Conservation (phyloP, 2,888 invertebrate genomes). For the Podotricha telesiphe region DNA sequence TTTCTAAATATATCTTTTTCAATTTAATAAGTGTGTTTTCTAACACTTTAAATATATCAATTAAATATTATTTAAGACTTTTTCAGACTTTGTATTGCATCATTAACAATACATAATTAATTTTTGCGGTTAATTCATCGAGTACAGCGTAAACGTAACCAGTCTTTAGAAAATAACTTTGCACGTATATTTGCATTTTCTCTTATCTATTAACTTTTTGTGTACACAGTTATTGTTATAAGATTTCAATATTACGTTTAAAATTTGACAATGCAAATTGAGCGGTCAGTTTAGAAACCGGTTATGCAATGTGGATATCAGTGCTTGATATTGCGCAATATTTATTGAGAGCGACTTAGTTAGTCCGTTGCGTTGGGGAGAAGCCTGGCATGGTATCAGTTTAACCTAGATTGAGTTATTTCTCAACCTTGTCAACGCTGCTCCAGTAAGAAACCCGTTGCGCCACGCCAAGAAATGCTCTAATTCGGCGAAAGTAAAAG, state of each 20-base stretch:
- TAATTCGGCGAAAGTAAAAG: conserved; percentile 80
- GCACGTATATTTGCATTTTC: conserved; percentile 39
- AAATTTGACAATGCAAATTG: conserved; percentile 34
- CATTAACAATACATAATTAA: background rate
- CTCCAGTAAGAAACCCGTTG: conserved; percentile 73
- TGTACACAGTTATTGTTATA: conserved; percentile 35
- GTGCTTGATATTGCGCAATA: conserved; percentile 38
- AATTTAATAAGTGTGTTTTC: too few species aligned
- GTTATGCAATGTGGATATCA: conserved; percentile 37
- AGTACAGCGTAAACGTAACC: background rate
- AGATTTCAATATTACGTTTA: conserved; percentile 27
- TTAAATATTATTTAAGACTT: too few species aligned
- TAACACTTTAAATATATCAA: too few species aligned
- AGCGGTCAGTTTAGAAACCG: conserved; percentile 26
- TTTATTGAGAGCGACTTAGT: conserved; percentile 42
- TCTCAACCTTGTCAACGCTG: conserved; percentile 80
- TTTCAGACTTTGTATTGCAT: background rate
- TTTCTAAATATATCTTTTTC: too few species aligned
- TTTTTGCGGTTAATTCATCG: background rate
- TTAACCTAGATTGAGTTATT: conserved; percentile 65
- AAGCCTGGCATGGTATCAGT: conserved; percentile 51
- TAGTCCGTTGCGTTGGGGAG: conserved; percentile 36
- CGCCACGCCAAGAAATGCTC: conserved; percentile 62
- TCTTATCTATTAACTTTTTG: conserved; percentile 34
- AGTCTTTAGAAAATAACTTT: background rate